Percentiles rank a stretch among this genome's conserved stretches.
Evolutionary conservation across 2,113 vertebrate species (phyloP).

Genomic region (Paramisgurnus dabryanus): DNA sequence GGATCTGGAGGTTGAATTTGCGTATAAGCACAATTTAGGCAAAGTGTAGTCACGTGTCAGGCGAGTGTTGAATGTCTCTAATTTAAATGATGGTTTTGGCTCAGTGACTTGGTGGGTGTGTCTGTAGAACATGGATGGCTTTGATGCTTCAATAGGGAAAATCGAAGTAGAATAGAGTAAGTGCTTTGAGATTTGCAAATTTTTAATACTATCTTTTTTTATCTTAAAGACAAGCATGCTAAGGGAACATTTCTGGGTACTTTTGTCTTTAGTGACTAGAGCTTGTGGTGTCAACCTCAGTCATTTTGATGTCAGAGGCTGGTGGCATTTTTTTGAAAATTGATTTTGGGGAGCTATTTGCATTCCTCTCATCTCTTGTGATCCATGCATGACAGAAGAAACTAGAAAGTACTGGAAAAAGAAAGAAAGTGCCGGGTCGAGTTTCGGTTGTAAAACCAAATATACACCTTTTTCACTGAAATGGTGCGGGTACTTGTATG

Average conservation of each 20-base stretch:
- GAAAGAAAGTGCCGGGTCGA: too few species aligned
- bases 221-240: too few species aligned
- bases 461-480: too few species aligned
- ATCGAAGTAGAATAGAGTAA: constrained; percentile 67
- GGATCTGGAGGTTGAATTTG: not conserved
- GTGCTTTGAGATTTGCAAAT: not conserved
- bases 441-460: too few species aligned
- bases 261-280: not conserved
- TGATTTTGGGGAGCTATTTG: too few species aligned
- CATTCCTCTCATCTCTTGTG: not conserved
- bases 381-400: not conserved
- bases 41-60: not conserved
- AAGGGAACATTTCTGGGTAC: not conserved
- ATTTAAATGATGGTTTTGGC: constrained; percentile 49
- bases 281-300: not conserved
- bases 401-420: too few species aligned
- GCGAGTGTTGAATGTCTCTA: not conserved
- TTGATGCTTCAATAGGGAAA: constrained; percentile 65
- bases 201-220: constrained; percentile 61
- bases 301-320: not conserved
- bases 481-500: too few species aligned
- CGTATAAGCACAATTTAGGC: too few species aligned
- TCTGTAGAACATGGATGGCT: constrained; percentile 73
- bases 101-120: constrained; percentile 63
- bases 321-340: too few species aligned